Conservation (phyloP, 2,888 invertebrate genomes). For the Zeuzera pyrina region DNA sequence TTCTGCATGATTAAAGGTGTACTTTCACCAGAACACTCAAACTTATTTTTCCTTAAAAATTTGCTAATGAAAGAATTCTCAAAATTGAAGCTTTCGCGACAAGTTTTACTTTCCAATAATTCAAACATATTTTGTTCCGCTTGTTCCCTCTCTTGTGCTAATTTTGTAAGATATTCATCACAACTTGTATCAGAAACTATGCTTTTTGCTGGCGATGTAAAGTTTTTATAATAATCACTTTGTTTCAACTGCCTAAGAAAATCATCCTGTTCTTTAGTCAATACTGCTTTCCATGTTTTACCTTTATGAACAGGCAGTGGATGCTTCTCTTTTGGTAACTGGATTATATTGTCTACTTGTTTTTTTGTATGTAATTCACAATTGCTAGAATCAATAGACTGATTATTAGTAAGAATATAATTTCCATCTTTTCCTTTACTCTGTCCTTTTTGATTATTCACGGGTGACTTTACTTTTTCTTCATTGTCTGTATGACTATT, state of each 20-base stretch:
- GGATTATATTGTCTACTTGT: constrained; percentile 15
- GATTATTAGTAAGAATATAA: constrained; percentile 1
- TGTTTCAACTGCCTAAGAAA: constrained; percentile 55
- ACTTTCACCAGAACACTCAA: constrained; percentile 55
- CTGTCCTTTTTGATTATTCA: neutral
- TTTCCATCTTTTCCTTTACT: neutral
- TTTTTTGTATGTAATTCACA: constrained; percentile 12
- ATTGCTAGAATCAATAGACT: constrained; percentile 8
- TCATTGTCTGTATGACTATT: neutral
- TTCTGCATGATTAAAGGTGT: constrained; percentile 56
- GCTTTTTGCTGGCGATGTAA: constrained; percentile 54
- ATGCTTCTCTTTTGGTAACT: constrained; percentile 46
- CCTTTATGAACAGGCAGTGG: constrained; percentile 50
- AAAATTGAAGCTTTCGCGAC: constrained; percentile 80
- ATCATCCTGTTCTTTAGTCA: constrained; percentile 60
- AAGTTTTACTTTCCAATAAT: constrained; percentile 81
- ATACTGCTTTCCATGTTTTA: constrained; percentile 59
- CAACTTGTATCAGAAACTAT: constrained; percentile 43
- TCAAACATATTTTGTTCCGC: constrained; percentile 85
- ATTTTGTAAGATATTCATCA: constrained; percentile 37
- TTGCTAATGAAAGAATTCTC: constrained; percentile 76
- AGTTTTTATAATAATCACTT: constrained; percentile 62
- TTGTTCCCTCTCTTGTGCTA: constrained; percentile 51
- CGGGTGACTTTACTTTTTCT: neutral
- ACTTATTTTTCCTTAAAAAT: constrained; percentile 51